phyloP scores from a whole-genome alignment of 35 echinoderm and acorn worm species.

The Amphiura filiformis region DNA sequence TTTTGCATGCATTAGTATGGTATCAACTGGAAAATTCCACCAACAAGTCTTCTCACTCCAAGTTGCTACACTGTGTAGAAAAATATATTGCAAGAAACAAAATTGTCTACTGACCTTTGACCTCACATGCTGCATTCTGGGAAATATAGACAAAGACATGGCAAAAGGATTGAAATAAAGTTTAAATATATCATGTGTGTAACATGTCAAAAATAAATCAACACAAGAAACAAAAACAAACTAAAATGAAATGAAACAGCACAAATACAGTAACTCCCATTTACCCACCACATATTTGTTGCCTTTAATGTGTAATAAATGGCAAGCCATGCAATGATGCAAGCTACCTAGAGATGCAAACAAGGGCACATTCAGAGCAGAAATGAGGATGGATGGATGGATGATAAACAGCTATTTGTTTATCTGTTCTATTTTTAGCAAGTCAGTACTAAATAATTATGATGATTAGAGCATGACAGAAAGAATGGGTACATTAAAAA shows the following conservation, averaged over 20 bases:
- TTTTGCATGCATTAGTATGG: slow-evolving; percentile 13
- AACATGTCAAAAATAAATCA: slow-evolving; percentile 12
- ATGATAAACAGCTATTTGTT: too few species aligned
- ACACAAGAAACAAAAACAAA: neutral
- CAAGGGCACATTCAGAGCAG: neutral
- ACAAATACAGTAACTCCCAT: neutral
- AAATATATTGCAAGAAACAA: slow-evolving; percentile 2
- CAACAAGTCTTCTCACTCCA: slow-evolving; percentile 9
- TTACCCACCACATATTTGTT: neutral
- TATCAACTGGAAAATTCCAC: slow-evolving; percentile 10
- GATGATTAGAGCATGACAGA: too few species aligned
- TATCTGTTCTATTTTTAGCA: too few species aligned
- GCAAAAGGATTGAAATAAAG: slow-evolving; percentile 15
- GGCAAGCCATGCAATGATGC: neutral
- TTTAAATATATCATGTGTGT: neutral
- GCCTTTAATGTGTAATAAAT: neutral
- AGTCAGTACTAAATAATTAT: too few species aligned
- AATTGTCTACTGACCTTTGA: slow-evolving; percentile 10
- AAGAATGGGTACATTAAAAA: too few species aligned
- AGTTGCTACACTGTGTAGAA: slow-evolving; percentile 1
- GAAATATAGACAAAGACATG: slow-evolving; percentile 15
- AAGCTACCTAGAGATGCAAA: neutral
- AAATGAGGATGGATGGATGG: neutral
- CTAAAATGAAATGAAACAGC: neutral
- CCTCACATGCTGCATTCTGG: slow-evolving; percentile 13